These are phyloP conservation scores for Peromyscus nudipes DNA, from an alignment of 2,797 vertebrate genomes.

Conservation along the genomic window DNA sequence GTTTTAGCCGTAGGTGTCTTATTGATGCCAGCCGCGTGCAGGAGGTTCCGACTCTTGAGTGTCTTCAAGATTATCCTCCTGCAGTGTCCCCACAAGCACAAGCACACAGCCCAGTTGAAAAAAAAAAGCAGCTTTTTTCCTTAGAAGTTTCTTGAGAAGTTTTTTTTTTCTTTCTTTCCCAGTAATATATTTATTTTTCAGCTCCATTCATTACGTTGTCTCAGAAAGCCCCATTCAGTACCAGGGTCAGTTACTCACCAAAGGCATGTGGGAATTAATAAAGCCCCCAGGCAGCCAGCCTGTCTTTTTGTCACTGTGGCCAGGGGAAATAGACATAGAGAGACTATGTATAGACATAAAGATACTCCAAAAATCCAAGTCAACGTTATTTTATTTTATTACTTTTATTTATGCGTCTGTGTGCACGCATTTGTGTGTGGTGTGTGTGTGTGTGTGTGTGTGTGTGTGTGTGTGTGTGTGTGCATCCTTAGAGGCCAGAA, in stretches of 20 bases:
- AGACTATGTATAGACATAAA: background rate
- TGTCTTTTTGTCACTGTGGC: background rate
- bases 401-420: background rate
- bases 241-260: background rate
- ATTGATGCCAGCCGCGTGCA: background rate
- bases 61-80: slow-evolving; percentile 46
- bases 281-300: background rate
- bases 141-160: background rate
- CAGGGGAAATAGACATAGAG: background rate
- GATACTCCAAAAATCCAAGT: no score
- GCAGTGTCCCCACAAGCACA: background rate
- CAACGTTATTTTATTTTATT: background rate
- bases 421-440: background rate
- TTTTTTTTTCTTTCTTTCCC: background rate
- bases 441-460: background rate
- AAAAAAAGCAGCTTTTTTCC: slow-evolving; percentile 3
- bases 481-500: background rate
- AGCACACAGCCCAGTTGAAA: background rate
- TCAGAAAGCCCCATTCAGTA: background rate
- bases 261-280: slow-evolving; percentile 21
- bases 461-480: background rate
- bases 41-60: slow-evolving; percentile 13
- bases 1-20: slow-evolving; percentile 56
- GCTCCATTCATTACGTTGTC: slow-evolving; percentile 38
- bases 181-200: slow-evolving; percentile 22